phyloP scores from a whole-genome alignment of 2,113 vertebrate species.

The Oxygymnocypris stewartii region DNA sequence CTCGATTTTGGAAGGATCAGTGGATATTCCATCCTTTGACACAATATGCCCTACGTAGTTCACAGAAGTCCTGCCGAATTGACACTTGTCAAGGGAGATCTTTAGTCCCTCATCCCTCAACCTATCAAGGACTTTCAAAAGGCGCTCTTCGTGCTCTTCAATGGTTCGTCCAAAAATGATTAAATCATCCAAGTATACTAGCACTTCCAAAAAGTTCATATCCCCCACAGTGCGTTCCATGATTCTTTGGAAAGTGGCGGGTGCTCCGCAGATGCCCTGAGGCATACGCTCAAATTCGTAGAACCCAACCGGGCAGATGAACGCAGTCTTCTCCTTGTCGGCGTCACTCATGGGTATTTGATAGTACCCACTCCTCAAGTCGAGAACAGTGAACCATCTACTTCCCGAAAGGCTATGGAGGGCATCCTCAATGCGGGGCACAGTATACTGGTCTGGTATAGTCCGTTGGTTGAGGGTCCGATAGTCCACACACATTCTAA shows the following conservation, averaged over 20 bases:
- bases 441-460: conserved; percentile 30
- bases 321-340: conserved; percentile 43
- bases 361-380: conserved; percentile 30
- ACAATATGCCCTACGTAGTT: background rate
- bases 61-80: background rate
- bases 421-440: conserved; percentile 22
- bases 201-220: conserved; percentile 43
- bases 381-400: conserved; percentile 42
- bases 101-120: background rate
- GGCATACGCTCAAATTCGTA: background rate
- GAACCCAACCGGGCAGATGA: background rate
- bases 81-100: background rate
- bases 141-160: background rate
- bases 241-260: conserved; percentile 34
- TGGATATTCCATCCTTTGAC: background rate
- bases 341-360: background rate
- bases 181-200: conserved; percentile 42
- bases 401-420: conserved; percentile 37
- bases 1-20: background rate
- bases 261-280: conserved; percentile 15
- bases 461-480: conserved; percentile 9
- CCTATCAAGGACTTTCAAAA: background rate
- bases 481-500: conserved; percentile 41
- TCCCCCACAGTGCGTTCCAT: conserved; percentile 41
- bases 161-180: conserved; percentile 16